These are phyloP conservation scores for Macrotus californicus DNA, from an alignment of 2,113 vertebrate genomes.

Conservation along the genomic window DNA sequence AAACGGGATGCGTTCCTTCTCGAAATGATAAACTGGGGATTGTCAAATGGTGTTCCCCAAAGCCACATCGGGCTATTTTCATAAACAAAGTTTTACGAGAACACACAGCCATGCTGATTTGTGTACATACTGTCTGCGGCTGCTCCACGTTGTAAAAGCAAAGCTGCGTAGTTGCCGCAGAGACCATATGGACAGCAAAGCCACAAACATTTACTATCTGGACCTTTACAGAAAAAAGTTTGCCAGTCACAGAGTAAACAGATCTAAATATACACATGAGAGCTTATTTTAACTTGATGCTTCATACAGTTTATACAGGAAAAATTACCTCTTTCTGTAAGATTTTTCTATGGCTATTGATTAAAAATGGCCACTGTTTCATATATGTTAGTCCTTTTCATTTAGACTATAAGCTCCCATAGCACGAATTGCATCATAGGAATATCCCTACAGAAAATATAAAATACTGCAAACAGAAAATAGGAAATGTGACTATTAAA, in stretches of 20 bases:
- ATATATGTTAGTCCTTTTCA: neutral
- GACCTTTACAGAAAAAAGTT: neutral
- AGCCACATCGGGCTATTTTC: neutral
- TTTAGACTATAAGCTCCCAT: neutral
- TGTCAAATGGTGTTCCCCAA: neutral
- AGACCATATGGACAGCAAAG: neutral
- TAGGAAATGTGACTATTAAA: neutral
- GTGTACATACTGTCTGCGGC: neutral
- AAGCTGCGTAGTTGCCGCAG: neutral
- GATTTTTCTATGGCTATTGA: neutral
- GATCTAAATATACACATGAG: neutral
- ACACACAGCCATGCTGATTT: neutral
- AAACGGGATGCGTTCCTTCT: neutral
- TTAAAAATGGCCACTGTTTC: neutral
- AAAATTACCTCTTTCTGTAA: neutral
- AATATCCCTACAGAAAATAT: neutral
- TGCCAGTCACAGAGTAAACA: neutral
- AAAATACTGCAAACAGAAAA: neutral
- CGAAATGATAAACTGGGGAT: neutral
- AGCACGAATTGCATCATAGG: neutral
- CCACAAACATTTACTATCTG: neutral
- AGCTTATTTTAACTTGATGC: neutral
- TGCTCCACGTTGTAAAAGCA: neutral
- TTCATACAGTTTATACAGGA: neutral
- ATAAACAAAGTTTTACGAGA: neutral